Base-by-base conservation (phyloP, 2,797 vertebrate species). In the Choloepus didactylus region DNA sequence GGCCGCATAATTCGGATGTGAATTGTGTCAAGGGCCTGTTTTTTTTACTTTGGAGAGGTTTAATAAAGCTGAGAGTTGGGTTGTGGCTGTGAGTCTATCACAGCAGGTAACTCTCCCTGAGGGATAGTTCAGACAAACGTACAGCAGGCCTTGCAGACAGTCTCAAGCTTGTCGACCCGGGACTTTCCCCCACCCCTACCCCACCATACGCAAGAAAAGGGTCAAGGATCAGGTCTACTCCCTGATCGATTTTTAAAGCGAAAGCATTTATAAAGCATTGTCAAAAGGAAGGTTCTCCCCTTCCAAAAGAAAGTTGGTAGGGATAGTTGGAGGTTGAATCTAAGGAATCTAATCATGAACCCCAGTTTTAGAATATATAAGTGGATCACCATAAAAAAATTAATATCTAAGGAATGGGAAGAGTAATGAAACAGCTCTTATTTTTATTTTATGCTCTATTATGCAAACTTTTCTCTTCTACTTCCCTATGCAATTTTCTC, bases 41-140 rank as follows among this genome's bases (percentile, higher is more conserved):
- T 98, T 98, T 98, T 96, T 97, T 97, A 96, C 84, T 70, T 97
- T 97, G 60, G 96, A 97, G 97, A 97, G 89, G 97, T 98, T 98
- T 97, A 98, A 97, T 97, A 97, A 59, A 94, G 96, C 94, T 98
- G 92, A 59, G 95, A 96, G 72, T 82, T 60, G 51, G 76, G 18
- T 85, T 97, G 76, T 92, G 96, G 44, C 96, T 97, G 21, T 77
- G 95, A 97, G 70, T 96, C 94, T 62, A n/a, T 97, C 97, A 94
- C 91, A 97, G 97, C 93, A 96, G 96, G 96, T 95, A 97, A 97
- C 73, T 86, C 91, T 80, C 89, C 95, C 96, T 96, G 95, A 82
- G 92, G 83, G 73, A 85, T 93, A 70, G 95, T 97, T 96, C 64
- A 97, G 93, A 81, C 82, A 94, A 97, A 96, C 80, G 88, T 96